phyloP scores from a whole-genome alignment of 2,113 vertebrate genomes.

The Polypterus senegalus region DNA sequence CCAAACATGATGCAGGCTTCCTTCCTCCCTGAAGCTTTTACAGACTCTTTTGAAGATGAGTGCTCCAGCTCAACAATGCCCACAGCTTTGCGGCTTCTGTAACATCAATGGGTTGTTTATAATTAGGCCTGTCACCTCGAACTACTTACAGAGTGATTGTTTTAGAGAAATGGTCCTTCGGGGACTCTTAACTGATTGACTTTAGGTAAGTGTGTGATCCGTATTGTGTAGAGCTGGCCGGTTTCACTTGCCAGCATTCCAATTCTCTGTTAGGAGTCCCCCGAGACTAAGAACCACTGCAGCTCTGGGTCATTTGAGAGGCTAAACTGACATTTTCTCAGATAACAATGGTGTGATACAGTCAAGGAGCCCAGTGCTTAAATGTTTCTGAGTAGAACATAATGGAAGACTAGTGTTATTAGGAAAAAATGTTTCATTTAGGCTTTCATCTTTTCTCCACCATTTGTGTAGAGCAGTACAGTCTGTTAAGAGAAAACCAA shows the following conservation, averaged over 20 bases:
- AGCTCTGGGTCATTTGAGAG: background rate
- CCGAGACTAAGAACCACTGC: conserved; percentile 24
- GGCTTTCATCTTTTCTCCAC: no score
- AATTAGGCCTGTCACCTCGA: conserved; percentile 61
- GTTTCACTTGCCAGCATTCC: conserved; percentile 40
- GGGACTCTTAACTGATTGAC: conserved; percentile 51
- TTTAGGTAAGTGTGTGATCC: conserved; percentile 23
- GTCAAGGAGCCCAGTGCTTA: conserved; percentile 1
- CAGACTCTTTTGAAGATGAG: conserved; percentile 48
- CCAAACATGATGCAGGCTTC: conserved; percentile 19
- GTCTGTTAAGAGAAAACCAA: no score
- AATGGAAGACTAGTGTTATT: no score
- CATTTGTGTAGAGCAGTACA: no score
- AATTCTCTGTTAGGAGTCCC: conserved; percentile 37
- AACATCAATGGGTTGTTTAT: conserved; percentile 62
- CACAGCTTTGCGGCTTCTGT: conserved; percentile 28
- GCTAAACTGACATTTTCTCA: conserved; percentile 9
- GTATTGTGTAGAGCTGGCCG: conserved; percentile 9
- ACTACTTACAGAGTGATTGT: conserved; percentile 57
- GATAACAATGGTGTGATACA: conserved; percentile 2
- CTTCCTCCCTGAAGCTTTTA: conserved; percentile 46
- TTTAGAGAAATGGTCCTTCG: conserved; percentile 46
- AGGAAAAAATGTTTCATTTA: no score
- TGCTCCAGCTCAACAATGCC: conserved; percentile 18
- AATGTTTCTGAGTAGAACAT: background rate